Percentiles rank a stretch among this genome's conserved stretches.
These are phyloP conservation scores for Cheirogaleus major DNA, from an alignment of 2,797 vertebrate species.

Conservation along the genomic window DNA sequence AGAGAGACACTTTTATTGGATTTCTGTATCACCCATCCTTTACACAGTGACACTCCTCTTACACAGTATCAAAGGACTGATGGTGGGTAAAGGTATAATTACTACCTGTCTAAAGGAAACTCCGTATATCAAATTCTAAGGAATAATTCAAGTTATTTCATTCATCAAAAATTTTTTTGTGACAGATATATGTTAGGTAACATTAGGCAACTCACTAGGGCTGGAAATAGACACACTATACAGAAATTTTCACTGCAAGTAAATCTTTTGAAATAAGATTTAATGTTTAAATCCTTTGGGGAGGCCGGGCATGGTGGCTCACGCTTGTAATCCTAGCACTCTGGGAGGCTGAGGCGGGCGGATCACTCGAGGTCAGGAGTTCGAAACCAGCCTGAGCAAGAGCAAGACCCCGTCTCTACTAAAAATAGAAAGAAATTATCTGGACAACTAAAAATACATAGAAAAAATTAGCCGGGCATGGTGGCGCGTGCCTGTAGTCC, in stretches of 20 bases:
- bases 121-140: background rate
- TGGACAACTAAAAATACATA: too few relatives aligned
- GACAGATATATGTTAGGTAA: background rate
- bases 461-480: too few relatives aligned
- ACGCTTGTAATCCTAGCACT: too few relatives aligned
- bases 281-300: background rate
- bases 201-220: background rate
- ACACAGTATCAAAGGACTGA: background rate
- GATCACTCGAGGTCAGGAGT: too few relatives aligned
- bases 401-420: too few relatives aligned
- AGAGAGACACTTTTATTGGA: background rate
- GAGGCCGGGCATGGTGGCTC: background rate
- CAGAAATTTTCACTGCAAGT: background rate
- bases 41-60: background rate
- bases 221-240: background rate
- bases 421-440: too few relatives aligned
- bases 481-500: too few relatives aligned
- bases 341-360: too few relatives aligned
- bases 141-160: background rate
- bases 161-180: background rate
- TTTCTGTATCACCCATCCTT: background rate
- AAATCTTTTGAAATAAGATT: slow-evolving; percentile 45
- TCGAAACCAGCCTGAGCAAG: too few relatives aligned
- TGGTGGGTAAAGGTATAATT: background rate
- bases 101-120: background rate